Base-by-base conservation (phyloP, 37 sponge, comb jelly and placozoan species). In the Haliclona indistincta region DNA sequence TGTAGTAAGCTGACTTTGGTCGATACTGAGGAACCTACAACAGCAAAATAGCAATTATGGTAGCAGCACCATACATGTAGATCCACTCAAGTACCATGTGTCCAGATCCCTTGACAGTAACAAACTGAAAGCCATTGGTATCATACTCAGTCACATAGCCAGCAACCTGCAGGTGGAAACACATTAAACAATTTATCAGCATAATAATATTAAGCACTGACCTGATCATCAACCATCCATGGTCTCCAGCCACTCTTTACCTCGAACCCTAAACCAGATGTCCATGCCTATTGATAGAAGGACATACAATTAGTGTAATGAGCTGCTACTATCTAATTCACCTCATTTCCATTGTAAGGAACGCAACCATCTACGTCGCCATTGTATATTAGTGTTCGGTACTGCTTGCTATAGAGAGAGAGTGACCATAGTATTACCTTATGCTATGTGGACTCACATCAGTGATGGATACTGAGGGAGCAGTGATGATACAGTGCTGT, bases 311-410 rank as follows among this genome's bases (percentile, higher is more conserved):
- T 43, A 64, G 13, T 4, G n/a, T 2, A 64, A 2, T 4, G 2
- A n/a, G n/a, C n/a, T n/a, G n/a, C 19, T 29, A 23, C 19, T 61
- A n/a, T 1, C 0, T 56, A 47, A 37, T 56, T 3, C 32, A 83
- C 89, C 74, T 91, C 92, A 82, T 86, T 79, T 32, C 83, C 92
- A 51, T 45, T 82, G 67, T 78, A 91, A 29, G 92, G 92, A 11
- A 91, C 92, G 72, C 88, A 85, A 1, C 89, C 92, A 56, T 91
- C 92, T 34, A 86, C 92, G 61, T 91, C 92, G 23, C 92, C 92
- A 73, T 86, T 91, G 79, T 65, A 91, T 30, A 91, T 91, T 3
- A 91, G 63, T 51, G 81, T 76, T 6, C 84, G 92, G 40, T 91
- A 91, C 26, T 52, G 80, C 51, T 78, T 68, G 26, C 88, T 87